Evolutionary conservation across 2,113 vertebrate genomes (phyloP).

Genomic region (Anolis carolinensis): DNA sequence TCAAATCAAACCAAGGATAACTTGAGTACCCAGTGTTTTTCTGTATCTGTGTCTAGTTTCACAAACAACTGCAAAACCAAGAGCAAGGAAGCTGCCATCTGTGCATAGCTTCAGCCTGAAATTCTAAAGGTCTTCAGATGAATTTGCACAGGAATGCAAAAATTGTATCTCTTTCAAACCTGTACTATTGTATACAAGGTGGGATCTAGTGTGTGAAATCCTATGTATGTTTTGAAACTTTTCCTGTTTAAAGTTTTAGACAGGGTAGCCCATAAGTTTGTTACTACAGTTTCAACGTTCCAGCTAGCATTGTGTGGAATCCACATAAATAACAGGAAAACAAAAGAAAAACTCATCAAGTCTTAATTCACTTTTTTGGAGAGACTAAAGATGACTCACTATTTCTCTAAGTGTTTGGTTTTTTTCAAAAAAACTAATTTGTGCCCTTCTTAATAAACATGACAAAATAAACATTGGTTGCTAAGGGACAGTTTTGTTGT

Average conservation of each 20-base stretch:
- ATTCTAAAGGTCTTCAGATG: not conserved
- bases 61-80: not conserved
- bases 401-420: constrained; percentile 9
- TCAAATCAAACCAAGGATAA: not conserved
- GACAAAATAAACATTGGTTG: constrained; percentile 22
- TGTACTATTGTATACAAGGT: not conserved
- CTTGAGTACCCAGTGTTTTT: not conserved
- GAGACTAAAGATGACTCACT: not conserved
- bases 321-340: constrained; percentile 26
- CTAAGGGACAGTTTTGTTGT: not conserved
- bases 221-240: constrained; percentile 41
- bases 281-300: constrained; percentile 36
- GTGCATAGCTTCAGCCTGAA: not conserved
- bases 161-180: not conserved
- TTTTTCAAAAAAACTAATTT: not conserved
- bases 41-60: constrained; percentile 4
- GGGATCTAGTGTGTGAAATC: not conserved
- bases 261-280: constrained; percentile 30
- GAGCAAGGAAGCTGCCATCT: not conserved
- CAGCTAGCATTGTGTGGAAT: constrained; percentile 23
- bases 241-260: not conserved
- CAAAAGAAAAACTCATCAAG: not conserved
- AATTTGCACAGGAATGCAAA: not conserved
- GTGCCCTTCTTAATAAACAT: constrained; percentile 7
- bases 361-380: constrained; percentile 21